These are phyloP conservation scores for Acanthiza pusilla DNA, from an alignment of 2,797 vertebrate genomes.

Conservation along the genomic window DNA sequence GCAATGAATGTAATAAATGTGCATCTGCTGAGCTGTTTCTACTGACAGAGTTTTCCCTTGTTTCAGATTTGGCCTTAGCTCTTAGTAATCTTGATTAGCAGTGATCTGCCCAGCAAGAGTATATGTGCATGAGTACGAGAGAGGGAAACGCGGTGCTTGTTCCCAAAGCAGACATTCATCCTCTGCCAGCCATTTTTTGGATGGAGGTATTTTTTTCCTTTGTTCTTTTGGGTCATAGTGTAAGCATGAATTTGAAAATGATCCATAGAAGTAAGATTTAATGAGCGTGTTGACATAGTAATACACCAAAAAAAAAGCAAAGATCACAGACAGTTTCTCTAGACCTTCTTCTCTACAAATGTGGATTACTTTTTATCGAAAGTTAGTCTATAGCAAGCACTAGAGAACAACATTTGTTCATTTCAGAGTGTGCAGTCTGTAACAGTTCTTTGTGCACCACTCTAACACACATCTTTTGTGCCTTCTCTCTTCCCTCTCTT, in stretches of 20 bases:
- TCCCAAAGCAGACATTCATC: constrained; percentile 47
- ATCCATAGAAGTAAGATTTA: constrained; percentile 64
- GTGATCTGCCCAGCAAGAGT: neutral
- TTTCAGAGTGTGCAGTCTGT: neutral
- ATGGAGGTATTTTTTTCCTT: neutral
- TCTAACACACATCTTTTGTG: neutral
- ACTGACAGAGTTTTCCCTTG: constrained; percentile 30
- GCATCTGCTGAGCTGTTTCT: constrained; percentile 26
- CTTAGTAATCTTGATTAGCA: constrained; percentile 23
- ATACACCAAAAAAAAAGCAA: constrained; percentile 27
- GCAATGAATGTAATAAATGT: constrained; percentile 30
- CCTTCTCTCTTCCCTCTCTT: neutral
- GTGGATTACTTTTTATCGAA: neutral
- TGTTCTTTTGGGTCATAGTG: constrained; percentile 36
- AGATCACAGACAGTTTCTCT: constrained; percentile 30
- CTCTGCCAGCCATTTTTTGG: constrained; percentile 43
- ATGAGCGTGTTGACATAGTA: constrained; percentile 27
- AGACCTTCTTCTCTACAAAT: constrained; percentile 13
- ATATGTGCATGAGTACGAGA: neutral
- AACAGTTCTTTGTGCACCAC: neutral
- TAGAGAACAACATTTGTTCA: constrained; percentile 25
- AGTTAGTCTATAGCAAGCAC: neutral
- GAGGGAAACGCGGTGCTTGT: constrained; percentile 21
- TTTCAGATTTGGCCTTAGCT: constrained; percentile 49
- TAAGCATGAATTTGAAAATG: constrained; percentile 67